phyloP scores from a whole-genome alignment of 2,888 invertebrate genomes.

The Flexamia atlantica region DNA sequence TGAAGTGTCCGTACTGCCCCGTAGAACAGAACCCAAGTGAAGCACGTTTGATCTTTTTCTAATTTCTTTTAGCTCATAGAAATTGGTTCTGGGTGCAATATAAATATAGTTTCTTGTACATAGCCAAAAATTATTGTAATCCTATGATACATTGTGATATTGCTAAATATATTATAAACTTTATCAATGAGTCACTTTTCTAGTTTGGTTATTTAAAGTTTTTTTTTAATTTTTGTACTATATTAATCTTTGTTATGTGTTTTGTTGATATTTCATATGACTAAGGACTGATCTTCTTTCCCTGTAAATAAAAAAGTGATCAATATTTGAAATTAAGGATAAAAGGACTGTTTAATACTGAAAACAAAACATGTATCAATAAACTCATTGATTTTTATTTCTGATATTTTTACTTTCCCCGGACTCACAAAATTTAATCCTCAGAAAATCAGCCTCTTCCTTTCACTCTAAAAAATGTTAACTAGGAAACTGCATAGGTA shows the following conservation, averaged over 20 bases:
- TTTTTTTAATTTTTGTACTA: slow-evolving; percentile 2
- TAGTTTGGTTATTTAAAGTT: background rate
- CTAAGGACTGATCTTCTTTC: slow-evolving; percentile 1
- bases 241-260: background rate
- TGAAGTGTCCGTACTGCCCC: slow-evolving; percentile 99
- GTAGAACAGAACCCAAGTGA: slow-evolving; percentile 96
- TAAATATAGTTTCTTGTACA: slow-evolving; percentile 44
- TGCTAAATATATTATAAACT: background rate
- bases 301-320: slow-evolving; percentile 17
- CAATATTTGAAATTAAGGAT: background rate
- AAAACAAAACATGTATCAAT: slow-evolving; percentile 2
- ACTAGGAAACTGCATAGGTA: too few species aligned
- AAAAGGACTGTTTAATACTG: slow-evolving; percentile 27
- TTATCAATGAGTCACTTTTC: slow-evolving; percentile 6
- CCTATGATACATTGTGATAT: slow-evolving; percentile 41
- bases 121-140: slow-evolving; percentile 16
- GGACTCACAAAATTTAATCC: too few species aligned
- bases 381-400: slow-evolving; percentile 14
- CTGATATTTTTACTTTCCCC: too few species aligned
- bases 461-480: too few species aligned
- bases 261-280: background rate
- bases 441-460: too few species aligned
- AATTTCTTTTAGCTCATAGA: slow-evolving; percentile 71
- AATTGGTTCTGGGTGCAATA: slow-evolving; percentile 53
- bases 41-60: slow-evolving; percentile 95